Evolutionary conservation across 2,113 vertebrate genomes (phyloP).

Genomic region (Grammomys dolichurus): DNA sequence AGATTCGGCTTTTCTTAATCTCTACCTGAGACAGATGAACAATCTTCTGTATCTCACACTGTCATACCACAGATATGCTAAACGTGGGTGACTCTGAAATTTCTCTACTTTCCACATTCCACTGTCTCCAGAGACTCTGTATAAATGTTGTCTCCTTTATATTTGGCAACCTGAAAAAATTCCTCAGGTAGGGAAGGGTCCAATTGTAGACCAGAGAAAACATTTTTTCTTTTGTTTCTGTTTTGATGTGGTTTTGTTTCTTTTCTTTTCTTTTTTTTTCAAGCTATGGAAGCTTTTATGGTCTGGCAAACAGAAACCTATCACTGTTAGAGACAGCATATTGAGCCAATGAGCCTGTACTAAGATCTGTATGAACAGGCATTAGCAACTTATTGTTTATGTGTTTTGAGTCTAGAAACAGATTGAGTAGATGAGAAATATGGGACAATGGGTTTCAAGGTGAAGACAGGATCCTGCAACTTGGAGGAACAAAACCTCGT

Average conservation of each 20-base stretch:
- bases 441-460: not conserved
- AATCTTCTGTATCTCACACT: not conserved
- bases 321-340: not conserved
- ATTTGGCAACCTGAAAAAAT: not conserved
- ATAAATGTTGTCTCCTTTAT: not conserved
- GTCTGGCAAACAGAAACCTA: not conserved
- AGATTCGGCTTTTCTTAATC: too few species aligned
- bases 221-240: not conserved
- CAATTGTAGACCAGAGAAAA: not conserved
- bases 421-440: not conserved
- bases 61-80: too few species aligned
- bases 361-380: not conserved
- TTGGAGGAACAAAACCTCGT: not conserved
- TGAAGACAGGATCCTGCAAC: not conserved
- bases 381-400: not conserved
- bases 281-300: not conserved
- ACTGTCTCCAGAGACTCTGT: not conserved
- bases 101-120: not conserved
- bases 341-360: not conserved
- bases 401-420: not conserved
- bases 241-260: too few species aligned
- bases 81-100: not conserved
- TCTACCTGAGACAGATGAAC: not conserved
- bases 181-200: not conserved
- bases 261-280: too few species aligned